Evolutionary conservation across 1,140 invertebrate genomes (phyloP), one percentile per base, ranked within the genome.

Genomic region (Epicauta chinensis): DNA sequence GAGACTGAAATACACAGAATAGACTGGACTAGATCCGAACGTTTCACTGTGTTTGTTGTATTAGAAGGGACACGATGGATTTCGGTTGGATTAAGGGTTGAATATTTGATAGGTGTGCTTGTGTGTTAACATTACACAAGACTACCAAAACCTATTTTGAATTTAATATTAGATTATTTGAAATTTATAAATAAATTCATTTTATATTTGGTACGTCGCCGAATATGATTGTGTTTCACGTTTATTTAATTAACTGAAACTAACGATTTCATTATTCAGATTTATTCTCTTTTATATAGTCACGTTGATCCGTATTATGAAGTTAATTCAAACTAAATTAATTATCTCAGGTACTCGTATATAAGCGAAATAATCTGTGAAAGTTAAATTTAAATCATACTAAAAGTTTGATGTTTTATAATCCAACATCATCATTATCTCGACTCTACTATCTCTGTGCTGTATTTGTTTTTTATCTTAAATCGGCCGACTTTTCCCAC

Each of bases 21-120:
- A 3, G 23, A 23, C 4, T 3, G 7, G 4, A 23, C 1, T n/a
- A n/a, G n/a, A n/a, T n/a, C n/a, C n/a, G n/a, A n/a, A n/a, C n/a
- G n/a, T n/a, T n/a, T n/a, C n/a, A n/a, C n/a, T n/a, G n/a, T n/a
- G n/a, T n/a, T n/a, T 23, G 23, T 3, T 23, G 50, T 46, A 53
- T 53, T 53, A 51, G 39, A 37, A 35, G 17, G 30, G 38, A 51
- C 34, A 47, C 34, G 43, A 15, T 35, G 44, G 51, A 53, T 37
- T 53, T 53, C 47, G 38, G 44, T 36, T n/a, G 51, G 51, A 53
- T 53, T 53, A 53, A 44, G 45, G 44, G 51, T 30, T 53, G 51
- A 53, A 53, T 53, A 53, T 53, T 53, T 53, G 51, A 53, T 53
- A 17, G 51, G 43, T 38, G 23, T 23, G 23, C 16, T 46, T 16